Base-by-base conservation (phyloP, 2,797 vertebrate genomes). In the Diceros bicornis region DNA sequence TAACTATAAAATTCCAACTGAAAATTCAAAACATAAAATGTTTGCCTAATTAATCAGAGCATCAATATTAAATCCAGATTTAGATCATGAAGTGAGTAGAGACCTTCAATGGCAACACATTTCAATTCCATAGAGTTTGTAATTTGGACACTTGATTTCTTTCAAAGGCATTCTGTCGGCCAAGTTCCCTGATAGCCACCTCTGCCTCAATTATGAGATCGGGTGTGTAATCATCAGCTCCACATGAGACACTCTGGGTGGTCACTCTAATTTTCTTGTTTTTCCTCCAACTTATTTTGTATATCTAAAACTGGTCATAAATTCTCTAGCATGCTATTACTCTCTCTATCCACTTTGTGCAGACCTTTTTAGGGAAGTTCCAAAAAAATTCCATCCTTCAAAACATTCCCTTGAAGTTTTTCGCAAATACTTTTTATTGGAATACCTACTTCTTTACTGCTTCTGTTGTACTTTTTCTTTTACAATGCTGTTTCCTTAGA, bases 181-280 rank as follows among this genome's bases (percentile, higher is more conserved):
- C 72, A 83, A 18, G 75, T 57, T 59, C 82, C 88, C 66, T 32
- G 59, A 27, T 3, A 62, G 41, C 44, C 29, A 75, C 55, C 66
- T 93, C 71, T 61, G 59, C 50, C 72, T 68, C 95, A 88, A 8
- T 95, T 81, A 91, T 50, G 57, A 84, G 61, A 47, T 68, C 2
- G 2, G 52, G 82, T 23, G 32, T 62, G 52, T 21, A 86, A 93
- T 97, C 91, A 96, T 64, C 68, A 59, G 50, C 95, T 92, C 93
- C 59, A 14, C 61, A n/a, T 47, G 71, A 61, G 34, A n/a, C 77
- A 4, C 84, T 27, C 52, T 68, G 84, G 93, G 91, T 66, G 57
- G 87, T 87, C 37, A 57, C 6, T 50, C 61, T 88, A 50, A 96
- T 96, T 97, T 97, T 78, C 96, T 37, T 66, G 41, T 50, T 29